phyloP scores from a whole-genome alignment of 2,113 vertebrate species.

The Rhea pennata region DNA sequence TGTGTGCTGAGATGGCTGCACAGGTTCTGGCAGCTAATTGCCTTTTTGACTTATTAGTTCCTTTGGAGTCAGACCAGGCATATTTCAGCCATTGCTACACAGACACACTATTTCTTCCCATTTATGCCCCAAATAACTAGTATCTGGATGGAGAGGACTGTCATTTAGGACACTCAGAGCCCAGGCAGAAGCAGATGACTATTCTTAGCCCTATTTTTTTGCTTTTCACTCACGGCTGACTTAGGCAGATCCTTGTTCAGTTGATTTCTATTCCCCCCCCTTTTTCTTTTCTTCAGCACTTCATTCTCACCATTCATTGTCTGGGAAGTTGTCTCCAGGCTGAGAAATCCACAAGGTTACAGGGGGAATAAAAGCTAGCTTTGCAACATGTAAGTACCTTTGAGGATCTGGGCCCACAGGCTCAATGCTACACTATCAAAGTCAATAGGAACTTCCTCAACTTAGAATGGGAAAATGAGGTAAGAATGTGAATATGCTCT shows the following conservation, averaged over 20 bases:
- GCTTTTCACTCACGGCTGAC: neutral
- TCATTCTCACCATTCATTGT: neutral
- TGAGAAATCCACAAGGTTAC: neutral
- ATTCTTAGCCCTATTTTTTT: neutral
- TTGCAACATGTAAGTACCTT: constrained; percentile 3
- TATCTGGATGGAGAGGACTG: neutral
- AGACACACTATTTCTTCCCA: neutral
- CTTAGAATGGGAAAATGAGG: constrained; percentile 36
- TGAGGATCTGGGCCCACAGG: constrained; percentile 33
- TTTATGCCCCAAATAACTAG: neutral
- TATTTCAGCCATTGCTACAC: neutral
- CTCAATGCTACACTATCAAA: constrained; percentile 24
- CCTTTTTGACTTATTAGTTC: neutral
- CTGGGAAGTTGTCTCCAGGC: neutral
- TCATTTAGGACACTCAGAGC: neutral
- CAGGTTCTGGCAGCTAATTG: neutral
- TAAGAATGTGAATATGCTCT: constrained; percentile 7
- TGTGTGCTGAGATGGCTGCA: neutral
- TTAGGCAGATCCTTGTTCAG: neutral
- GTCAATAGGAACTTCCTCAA: constrained; percentile 5
- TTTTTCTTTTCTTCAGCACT: neutral
- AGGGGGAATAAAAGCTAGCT: neutral
- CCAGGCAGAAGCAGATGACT: neutral
- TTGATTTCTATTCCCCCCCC: neutral
- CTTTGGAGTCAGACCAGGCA: neutral